phyloP scores from a whole-genome alignment of 2,797 vertebrate species.

The Pangasius larnaudii region DNA sequence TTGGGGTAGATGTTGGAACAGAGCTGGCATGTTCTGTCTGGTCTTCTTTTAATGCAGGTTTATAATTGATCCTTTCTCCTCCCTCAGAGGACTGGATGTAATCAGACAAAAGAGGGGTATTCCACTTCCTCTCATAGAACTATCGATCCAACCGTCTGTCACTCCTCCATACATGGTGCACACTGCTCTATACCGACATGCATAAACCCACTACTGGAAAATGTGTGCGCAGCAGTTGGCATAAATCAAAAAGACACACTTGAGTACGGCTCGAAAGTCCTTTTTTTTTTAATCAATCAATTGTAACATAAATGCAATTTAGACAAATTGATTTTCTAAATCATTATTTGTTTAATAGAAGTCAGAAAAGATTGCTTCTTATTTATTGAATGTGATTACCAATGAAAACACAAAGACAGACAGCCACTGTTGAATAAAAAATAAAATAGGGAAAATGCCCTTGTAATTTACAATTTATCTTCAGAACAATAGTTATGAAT shows the following conservation, averaged over 20 bases:
- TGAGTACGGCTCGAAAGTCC: not conserved
- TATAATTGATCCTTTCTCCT: conserved; percentile 69
- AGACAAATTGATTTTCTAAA: not conserved
- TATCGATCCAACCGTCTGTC: conserved; percentile 34
- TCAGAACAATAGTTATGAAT: not conserved
- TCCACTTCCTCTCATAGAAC: conserved; percentile 26
- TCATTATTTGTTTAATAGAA: not conserved
- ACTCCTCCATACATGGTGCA: not conserved
- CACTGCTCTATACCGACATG: conserved; percentile 9
- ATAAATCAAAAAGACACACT: not conserved
- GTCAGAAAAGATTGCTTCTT: not conserved
- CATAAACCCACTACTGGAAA: not conserved
- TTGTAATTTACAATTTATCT: not conserved
- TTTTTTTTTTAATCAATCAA: not conserved
- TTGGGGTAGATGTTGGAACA: conserved; percentile 38
- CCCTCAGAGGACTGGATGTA: conserved; percentile 64
- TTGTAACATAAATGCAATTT: not conserved
- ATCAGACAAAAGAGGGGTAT: conserved; percentile 36
- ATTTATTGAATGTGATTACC: not conserved
- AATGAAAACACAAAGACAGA: not conserved
- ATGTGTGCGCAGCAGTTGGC: not conserved
- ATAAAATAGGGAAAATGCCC: not conserved
- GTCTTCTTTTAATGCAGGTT: conserved; percentile 59
- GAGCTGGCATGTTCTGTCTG: conserved; percentile 46
- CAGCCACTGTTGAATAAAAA: not conserved